Conservation (phyloP, 2,888 invertebrate species). For the Disparrhopalites patrizii region DNA sequence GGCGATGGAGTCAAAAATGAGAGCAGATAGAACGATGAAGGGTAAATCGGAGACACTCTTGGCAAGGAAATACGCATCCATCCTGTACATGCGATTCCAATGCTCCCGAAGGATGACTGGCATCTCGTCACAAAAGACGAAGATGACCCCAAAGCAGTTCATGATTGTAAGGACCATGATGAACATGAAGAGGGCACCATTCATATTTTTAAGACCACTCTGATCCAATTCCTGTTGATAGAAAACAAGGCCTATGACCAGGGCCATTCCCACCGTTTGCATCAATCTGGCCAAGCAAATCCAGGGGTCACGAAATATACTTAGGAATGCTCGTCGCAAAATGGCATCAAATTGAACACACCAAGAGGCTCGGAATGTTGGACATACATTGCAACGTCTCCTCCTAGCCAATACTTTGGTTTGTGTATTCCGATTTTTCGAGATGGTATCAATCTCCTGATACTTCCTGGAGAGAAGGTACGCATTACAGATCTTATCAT, state of each 20-base stretch:
- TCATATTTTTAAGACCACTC: conserved; percentile 89
- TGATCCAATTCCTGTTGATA: conserved; percentile 74
- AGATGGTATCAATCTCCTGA: background rate
- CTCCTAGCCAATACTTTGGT: background rate
- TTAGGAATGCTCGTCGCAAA: conserved; percentile 84
- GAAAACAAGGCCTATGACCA: conserved; percentile 83
- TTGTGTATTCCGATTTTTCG: background rate
- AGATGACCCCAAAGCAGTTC: conserved; percentile 90
- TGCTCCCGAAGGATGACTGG: conserved; percentile 86
- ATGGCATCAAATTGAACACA: conserved; percentile 82
- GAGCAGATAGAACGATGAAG: conserved; percentile 74
- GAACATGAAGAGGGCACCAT: conserved; percentile 85
- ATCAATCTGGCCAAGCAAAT: conserved; percentile 80
- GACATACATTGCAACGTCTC: conserved; percentile 51
- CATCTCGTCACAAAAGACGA: conserved; percentile 78
- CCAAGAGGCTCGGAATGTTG: conserved; percentile 78
- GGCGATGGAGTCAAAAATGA: conserved; percentile 73
- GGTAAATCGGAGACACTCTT: conserved; percentile 88
- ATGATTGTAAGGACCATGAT: conserved; percentile 90
- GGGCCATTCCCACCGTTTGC: conserved; percentile 81
- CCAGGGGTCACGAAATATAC: conserved; percentile 82
- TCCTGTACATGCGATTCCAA: conserved; percentile 82
- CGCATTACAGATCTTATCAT: background rate
- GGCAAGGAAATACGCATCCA: conserved; percentile 84
- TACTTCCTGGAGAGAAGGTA: background rate